Evolutionary conservation across 1,140 invertebrate species (phyloP), one percentile per base, ranked within the genome.

Genomic region (Melipona quadrifasciata): DNA sequence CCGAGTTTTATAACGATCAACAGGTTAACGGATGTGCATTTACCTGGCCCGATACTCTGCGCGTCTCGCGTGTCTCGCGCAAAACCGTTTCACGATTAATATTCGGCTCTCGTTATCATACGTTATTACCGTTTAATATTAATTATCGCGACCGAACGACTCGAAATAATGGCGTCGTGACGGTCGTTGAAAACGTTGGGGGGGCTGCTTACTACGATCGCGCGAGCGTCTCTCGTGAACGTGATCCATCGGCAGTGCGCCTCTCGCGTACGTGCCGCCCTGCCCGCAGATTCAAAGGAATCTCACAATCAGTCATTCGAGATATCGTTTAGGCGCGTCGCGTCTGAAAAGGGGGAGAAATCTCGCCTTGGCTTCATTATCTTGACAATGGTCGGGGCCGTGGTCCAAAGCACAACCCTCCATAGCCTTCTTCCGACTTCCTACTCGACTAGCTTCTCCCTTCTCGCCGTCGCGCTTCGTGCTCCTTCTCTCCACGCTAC

Each of bases 321-420:
- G 88, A 90, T 87, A 90, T 90, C 86, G 80, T 84, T 88, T 80
- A 51, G 67, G 76, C 61, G 65, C 65, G 65, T 79, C n/a, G 70
- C 70, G 80, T 79, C 39, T 91, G 86, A 92, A 92, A 91, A 90
- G 89, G 87, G 89, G 87, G 86, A 90, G 91, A 92, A 92, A 92
- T 91, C 88, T 90, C 90, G 91, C 90, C 90, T 93, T 91, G 87
- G 91, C 91, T 93, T 93, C 92, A 91, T 93, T 93, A 93, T 93
- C 89, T 71, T 90, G 86, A 92, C 90, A 93, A 93, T 93, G 76
- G 83, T 53, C 87, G 74, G 87, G 85, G 90, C 87, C 84, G 90
- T 64, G 72, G 57, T 76, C 81, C 82, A 89, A 88, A 88, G 89
- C 81, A 67, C 84, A 73, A 61, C 70, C 39, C 57, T 82, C 27